phyloP scores from a whole-genome alignment of 2,888 invertebrate genomes.

The Troilus luridus region DNA sequence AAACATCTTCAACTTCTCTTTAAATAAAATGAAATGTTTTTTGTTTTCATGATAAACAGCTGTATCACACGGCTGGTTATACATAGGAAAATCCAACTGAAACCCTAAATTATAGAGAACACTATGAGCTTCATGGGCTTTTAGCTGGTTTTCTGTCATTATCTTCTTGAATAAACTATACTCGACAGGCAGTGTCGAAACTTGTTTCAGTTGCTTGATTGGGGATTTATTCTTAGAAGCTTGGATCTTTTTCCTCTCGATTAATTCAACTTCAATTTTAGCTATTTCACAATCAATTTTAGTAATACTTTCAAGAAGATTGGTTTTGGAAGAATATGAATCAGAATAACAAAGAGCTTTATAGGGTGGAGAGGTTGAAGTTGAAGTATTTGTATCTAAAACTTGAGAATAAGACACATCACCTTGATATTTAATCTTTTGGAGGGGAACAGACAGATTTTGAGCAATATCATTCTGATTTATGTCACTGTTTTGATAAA shows the following conservation, averaged over 20 bases:
- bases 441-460: background rate
- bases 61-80: constrained; percentile 5
- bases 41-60: background rate
- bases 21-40: background rate
- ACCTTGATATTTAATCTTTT: background rate
- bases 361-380: background rate
- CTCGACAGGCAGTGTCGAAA: background rate
- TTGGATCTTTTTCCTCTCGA: background rate
- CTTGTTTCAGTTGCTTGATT: background rate
- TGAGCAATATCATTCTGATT: background rate
- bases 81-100: background rate
- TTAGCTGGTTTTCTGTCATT: background rate
- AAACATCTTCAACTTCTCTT: background rate
- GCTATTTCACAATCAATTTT: background rate
- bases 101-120: background rate
- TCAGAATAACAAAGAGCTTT: background rate
- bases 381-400: background rate
- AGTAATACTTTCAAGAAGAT: background rate
- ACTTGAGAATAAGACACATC: background rate
- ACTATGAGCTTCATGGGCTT: constrained; percentile 8
- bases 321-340: background rate
- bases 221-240: background rate
- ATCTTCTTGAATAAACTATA: background rate
- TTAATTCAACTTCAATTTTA: background rate
- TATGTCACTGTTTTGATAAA: background rate